Conservation (phyloP, 2,797 vertebrate genomes). For the Poeciliopsis paucimaculata region DNA sequence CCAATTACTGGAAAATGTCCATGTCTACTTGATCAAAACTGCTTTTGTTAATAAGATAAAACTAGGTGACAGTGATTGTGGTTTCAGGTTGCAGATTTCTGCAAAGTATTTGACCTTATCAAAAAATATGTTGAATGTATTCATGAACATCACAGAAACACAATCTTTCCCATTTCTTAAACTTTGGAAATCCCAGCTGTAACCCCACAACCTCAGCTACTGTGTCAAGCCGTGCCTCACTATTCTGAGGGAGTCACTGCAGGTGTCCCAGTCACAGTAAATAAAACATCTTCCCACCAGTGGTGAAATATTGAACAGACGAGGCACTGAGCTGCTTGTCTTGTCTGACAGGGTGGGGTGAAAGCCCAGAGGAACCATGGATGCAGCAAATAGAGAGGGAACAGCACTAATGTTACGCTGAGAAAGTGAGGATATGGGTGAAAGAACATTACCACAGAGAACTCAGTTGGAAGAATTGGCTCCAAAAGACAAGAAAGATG, state of each 20-base stretch:
- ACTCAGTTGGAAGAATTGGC: conserved; percentile 53
- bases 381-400: conserved; percentile 59
- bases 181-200: conserved; percentile 39
- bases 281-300: conserved; percentile 69
- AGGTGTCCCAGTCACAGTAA: conserved; percentile 63
- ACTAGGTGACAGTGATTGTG: not conserved
- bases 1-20: conserved; percentile 59
- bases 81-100: not conserved
- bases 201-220: conserved; percentile 51
- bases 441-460: conserved; percentile 54
- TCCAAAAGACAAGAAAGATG: conserved; percentile 56
- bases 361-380: conserved; percentile 40
- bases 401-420: conserved; percentile 39
- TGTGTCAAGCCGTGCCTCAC: conserved; percentile 44
- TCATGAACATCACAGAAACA: not conserved
- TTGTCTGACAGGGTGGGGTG: conserved; percentile 44
- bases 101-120: not conserved
- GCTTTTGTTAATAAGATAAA: conserved; percentile 23
- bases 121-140: not conserved
- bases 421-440: conserved; percentile 47
- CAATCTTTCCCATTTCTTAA: conserved; percentile 4
- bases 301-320: conserved; percentile 74
- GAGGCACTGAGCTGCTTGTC: conserved; percentile 63
- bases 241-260: conserved; percentile 53
- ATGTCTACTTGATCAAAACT: conserved; percentile 43